Percentiles rank a stretch among this genome's conserved stretches.
Evolutionary conservation across 2,797 vertebrate species (phyloP).

Genomic region (Psittacula derbiana): DNA sequence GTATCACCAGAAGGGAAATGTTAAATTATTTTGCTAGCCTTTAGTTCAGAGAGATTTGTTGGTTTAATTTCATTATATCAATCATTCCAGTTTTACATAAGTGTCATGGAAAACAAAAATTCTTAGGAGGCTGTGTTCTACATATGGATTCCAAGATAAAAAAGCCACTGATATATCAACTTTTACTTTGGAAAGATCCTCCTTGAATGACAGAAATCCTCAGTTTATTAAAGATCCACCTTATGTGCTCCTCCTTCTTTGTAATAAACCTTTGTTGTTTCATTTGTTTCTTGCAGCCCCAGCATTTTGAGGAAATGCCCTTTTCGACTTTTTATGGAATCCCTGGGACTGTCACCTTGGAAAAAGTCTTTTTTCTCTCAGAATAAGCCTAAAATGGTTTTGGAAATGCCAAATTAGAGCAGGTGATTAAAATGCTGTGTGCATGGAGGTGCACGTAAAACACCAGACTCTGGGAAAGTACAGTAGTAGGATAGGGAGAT

Average conservation of each 20-base stretch:
- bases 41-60: neutral
- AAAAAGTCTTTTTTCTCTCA: neutral
- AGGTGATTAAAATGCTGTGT: constrained; percentile 11
- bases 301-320: neutral
- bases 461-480: neutral
- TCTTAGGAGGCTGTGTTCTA: neutral
- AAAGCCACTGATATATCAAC: neutral
- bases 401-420: neutral
- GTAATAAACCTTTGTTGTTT: neutral
- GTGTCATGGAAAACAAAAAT: neutral
- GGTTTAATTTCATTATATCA: neutral
- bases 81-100: neutral
- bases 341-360: neutral
- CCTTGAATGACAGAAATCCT: neutral
- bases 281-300: neutral
- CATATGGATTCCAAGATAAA: neutral
- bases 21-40: neutral
- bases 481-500: neutral
- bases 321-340: neutral
- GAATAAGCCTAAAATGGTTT: neutral
- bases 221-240: neutral
- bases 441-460: neutral
- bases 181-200: neutral
- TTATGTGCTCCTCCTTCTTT: neutral
- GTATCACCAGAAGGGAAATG: neutral